Evolutionary conservation across 1,140 invertebrate species (phyloP).

Genomic region (Drosophila orosa): DNA sequence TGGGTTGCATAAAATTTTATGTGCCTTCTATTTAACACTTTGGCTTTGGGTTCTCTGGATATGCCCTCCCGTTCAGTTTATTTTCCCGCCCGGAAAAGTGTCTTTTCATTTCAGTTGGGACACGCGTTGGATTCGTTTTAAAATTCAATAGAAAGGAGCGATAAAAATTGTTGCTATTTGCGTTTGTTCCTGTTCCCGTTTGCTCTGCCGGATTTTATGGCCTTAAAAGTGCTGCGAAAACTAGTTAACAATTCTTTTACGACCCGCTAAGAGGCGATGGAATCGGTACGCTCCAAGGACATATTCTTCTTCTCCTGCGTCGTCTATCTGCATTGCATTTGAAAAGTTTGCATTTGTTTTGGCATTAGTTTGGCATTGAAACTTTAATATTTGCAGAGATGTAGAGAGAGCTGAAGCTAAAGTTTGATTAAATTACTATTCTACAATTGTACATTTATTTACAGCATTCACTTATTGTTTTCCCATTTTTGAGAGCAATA

Average conservation of each 20-base stretch:
- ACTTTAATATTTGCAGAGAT: slow-evolving; percentile 35
- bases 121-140: slow-evolving; percentile 55
- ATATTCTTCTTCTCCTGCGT: not conserved
- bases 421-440: slow-evolving; percentile 41
- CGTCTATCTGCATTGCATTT: slow-evolving; percentile 28
- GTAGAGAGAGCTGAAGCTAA: not conserved
- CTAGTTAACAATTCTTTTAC: slow-evolving; percentile 68
- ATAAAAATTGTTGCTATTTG: slow-evolving; percentile 70
- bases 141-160: slow-evolving; percentile 71
- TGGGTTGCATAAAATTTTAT: slow-evolving; percentile 71
- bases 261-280: slow-evolving; percentile 33
- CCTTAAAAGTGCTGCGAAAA: slow-evolving; percentile 57
- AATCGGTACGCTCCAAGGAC: slow-evolving; percentile 3
- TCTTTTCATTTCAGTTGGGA: slow-evolving; percentile 56
- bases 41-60: slow-evolving; percentile 10
- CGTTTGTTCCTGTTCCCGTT: slow-evolving; percentile 17
- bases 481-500: slow-evolving; percentile 3
- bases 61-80: not conserved
- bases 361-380: slow-evolving; percentile 27
- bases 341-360: slow-evolving; percentile 35
- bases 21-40: slow-evolving; percentile 77
- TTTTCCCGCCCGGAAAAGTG: slow-evolving; percentile 31
- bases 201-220: slow-evolving; percentile 52
- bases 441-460: slow-evolving; percentile 20
- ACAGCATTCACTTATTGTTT: slow-evolving; percentile 10